phyloP scores from a whole-genome alignment of 2,888 invertebrate species.

The Frankliniella intonsa region DNA sequence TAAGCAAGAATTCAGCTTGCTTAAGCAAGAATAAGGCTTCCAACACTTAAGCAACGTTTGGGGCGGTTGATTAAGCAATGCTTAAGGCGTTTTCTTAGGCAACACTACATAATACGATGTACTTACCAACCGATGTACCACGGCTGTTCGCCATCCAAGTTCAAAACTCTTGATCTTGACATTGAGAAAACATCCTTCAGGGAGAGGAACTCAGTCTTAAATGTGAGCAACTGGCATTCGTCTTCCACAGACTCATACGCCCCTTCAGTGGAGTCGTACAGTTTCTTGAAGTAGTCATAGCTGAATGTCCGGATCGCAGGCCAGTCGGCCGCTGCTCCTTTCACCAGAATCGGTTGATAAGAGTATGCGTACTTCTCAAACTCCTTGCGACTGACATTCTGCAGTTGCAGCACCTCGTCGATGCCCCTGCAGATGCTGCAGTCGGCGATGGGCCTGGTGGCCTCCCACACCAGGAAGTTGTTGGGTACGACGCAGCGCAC shows the following conservation, averaged over 20 bases:
- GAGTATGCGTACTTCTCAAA: slow-evolving; percentile 73
- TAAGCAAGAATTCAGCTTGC: too few relatives aligned
- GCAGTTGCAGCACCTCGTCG: slow-evolving; percentile 60
- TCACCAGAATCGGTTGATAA: slow-evolving; percentile 73
- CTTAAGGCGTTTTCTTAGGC: too few relatives aligned
- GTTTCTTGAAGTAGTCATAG: slow-evolving; percentile 61
- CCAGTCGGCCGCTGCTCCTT: slow-evolving; percentile 71
- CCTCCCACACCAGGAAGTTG: slow-evolving; percentile 83
- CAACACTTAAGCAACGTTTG: too few relatives aligned
- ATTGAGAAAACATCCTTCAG: slow-evolving; percentile 73
- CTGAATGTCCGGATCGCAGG: slow-evolving; percentile 63
- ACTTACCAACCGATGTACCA: slow-evolving; percentile 91
- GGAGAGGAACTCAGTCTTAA: slow-evolving; percentile 73
- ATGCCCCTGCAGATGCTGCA: slow-evolving; percentile 72
- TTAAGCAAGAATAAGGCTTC: too few relatives aligned
- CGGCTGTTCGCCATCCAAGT: slow-evolving; percentile 59
- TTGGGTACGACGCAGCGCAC: slow-evolving; percentile 73
- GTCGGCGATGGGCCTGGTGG: slow-evolving; percentile 74
- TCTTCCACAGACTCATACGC: slow-evolving; percentile 70
- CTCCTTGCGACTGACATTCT: slow-evolving; percentile 62
- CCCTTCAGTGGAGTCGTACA: slow-evolving; percentile 61
- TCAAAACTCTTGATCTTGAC: slow-evolving; percentile 60
- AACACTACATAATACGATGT: neutral
- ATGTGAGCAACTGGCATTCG: slow-evolving; percentile 82
- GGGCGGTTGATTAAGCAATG: too few relatives aligned